These are phyloP conservation scores for Saiga tatarica DNA, from an alignment of 2,113 vertebrate species.

Conservation along the genomic window DNA sequence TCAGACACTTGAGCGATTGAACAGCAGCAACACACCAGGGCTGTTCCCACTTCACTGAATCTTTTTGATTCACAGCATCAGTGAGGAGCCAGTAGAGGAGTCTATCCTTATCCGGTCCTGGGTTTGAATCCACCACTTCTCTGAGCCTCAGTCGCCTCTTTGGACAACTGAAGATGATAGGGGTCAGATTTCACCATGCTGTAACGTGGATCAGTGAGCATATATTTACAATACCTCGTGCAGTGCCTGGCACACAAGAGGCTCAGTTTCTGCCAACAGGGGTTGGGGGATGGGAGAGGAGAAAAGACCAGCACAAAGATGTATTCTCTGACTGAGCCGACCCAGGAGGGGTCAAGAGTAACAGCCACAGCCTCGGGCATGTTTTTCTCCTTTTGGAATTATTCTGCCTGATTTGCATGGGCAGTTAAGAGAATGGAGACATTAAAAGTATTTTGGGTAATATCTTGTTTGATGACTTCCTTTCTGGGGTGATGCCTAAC, in stretches of 20 bases:
- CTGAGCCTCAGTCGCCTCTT: constrained; percentile 58
- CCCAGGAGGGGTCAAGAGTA: not conserved
- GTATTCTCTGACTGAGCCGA: not conserved
- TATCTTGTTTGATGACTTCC: constrained; percentile 73
- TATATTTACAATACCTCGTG: not conserved
- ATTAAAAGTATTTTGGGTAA: constrained; percentile 17
- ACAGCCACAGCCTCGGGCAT: not conserved
- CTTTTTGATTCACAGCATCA: not conserved
- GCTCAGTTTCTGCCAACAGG: accelerated
- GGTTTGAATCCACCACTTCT: constrained; percentile 5
- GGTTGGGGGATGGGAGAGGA: not conserved
- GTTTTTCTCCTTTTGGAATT: constrained; percentile 41
- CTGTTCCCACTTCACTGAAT: not conserved
- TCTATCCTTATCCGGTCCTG: not conserved
- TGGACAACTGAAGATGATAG: constrained; percentile 41
- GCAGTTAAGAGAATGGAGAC: constrained; percentile 30
- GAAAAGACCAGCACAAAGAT: not conserved
- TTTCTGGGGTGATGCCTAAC: constrained; percentile 72
- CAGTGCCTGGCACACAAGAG: not conserved
- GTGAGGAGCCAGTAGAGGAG: not conserved
- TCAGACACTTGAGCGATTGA: not conserved
- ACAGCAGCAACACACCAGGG: not conserved
- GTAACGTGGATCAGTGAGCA: too few species aligned
- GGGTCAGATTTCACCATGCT: not conserved
- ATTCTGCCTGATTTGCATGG: constrained; percentile 57